Evolutionary conservation across 2,888 invertebrate genomes (phyloP).

Genomic region (Tipula helvola): DNA sequence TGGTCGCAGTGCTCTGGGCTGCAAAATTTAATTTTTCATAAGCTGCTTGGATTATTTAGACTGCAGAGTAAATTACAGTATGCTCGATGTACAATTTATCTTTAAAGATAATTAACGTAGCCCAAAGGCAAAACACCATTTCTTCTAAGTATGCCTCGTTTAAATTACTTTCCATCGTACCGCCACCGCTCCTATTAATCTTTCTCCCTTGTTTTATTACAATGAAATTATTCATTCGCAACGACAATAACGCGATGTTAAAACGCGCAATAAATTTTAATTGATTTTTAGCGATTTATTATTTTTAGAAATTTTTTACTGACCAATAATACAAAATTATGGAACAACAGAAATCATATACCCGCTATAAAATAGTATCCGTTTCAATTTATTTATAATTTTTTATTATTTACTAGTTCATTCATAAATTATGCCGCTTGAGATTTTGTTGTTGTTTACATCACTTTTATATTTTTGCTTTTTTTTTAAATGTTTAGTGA

Average conservation of each 20-base stretch:
- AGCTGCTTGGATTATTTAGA: no score
- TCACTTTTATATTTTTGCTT: background rate
- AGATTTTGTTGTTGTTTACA: background rate
- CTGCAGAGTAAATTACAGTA: no score
- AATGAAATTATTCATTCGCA: background rate
- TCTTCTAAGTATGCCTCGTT: no score
- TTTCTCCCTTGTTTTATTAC: no score
- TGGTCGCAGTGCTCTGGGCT: no score
- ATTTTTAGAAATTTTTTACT: background rate
- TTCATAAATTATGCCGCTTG: background rate
- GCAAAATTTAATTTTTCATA: no score
- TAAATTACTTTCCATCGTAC: background rate
- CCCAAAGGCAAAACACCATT: no score
- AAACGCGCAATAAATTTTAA: background rate
- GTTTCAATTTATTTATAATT: background rate
- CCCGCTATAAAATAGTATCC: background rate
- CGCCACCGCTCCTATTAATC: no score
- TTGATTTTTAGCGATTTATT: background rate
- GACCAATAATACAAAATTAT: background rate
- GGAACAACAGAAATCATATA: background rate
- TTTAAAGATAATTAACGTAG: no score
- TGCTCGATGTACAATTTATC: no score
- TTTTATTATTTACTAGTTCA: background rate
- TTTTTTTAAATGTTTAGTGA: background rate
- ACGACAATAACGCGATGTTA: background rate